A percentile compares a stretch with the other conserved stretches of the same genome.
Conservation (phyloP, 1,140 invertebrate species). For the Diprion similis region DNA sequence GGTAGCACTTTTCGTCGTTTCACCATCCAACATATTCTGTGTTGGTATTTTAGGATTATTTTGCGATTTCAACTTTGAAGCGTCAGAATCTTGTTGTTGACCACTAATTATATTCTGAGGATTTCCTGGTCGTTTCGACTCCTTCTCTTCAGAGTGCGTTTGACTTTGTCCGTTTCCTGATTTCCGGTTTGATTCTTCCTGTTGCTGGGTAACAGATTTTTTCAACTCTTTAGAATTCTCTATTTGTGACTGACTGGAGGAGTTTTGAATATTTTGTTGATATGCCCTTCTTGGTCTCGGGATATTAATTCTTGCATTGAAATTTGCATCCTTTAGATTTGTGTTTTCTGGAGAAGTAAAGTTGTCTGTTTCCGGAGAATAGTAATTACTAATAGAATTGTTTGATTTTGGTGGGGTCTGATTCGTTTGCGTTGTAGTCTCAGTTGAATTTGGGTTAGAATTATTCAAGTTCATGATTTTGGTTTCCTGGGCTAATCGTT, state of each 20-base stretch:
- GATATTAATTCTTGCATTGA: conserved; percentile 30
- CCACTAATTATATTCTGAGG: neutral
- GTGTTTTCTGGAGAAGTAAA: conserved; percentile 25
- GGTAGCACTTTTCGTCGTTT: neutral
- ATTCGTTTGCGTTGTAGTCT: conserved; percentile 30
- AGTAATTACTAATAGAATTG: conserved; percentile 27
- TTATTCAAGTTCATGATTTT: conserved; percentile 29
- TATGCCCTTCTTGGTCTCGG: conserved; percentile 37
- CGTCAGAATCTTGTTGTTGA: neutral
- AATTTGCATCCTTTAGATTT: conserved; percentile 34
- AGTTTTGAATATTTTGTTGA: conserved; percentile 33
- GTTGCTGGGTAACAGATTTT: conserved; percentile 16
- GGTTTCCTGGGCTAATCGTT: conserved; percentile 33
- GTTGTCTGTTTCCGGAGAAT: conserved; percentile 12
- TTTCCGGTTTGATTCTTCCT: conserved; percentile 20
- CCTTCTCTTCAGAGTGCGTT: neutral
- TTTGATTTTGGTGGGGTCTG: conserved; percentile 32
- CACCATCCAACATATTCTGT: neutral
- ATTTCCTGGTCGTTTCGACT: no score
- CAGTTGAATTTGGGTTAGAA: conserved; percentile 36
- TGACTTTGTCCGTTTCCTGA: neutral
- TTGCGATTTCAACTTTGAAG: neutral
- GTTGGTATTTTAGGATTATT: neutral
- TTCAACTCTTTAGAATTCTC: conserved; percentile 10
- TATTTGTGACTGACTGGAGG: conserved; percentile 18